Conservation (phyloP, 1,140 invertebrate genomes). For the Drosophila oshimai region DNA sequence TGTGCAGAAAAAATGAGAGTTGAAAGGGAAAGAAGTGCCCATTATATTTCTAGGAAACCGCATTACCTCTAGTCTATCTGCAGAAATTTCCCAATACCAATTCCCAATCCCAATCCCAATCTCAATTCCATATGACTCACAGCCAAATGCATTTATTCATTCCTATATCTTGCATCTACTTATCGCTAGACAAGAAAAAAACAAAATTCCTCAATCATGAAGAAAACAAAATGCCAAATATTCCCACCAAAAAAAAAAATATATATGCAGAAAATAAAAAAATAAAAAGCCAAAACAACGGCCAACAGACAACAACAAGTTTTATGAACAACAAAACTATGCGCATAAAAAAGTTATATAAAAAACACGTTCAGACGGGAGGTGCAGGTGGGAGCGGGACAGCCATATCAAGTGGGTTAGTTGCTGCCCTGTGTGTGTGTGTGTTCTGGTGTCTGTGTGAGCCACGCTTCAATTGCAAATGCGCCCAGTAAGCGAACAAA, state of each 20-base stretch:
- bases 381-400: slow-evolving; percentile 12
- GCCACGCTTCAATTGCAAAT: slow-evolving; percentile 79
- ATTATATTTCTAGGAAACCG: neutral
- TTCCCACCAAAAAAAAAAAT: slow-evolving; percentile 64
- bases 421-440: neutral
- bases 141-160: slow-evolving; percentile 31
- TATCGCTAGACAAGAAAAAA: slow-evolving; percentile 26
- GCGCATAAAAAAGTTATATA: slow-evolving; percentile 74
- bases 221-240: slow-evolving; percentile 62
- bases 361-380: slow-evolving; percentile 67
- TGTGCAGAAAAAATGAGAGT: slow-evolving; percentile 6
- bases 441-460: slow-evolving; percentile 56
- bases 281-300: slow-evolving; percentile 35
- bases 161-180: slow-evolving; percentile 33
- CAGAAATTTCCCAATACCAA: neutral
- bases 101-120: slow-evolving; percentile 4
- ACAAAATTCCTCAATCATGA: slow-evolving; percentile 59
- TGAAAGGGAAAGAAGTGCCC: too few relatives aligned
- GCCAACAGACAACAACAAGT: slow-evolving; percentile 33
- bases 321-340: slow-evolving; percentile 52
- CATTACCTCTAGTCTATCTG: neutral
- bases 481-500: slow-evolving; percentile 59
- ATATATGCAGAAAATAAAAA: slow-evolving; percentile 57
- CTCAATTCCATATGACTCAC: slow-evolving; percentile 13
- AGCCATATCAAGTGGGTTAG: slow-evolving; percentile 29